A percentile compares a stretch with the other conserved stretches of the same genome.
Conservation (phyloP, 2,888 invertebrate genomes). For the Oasisia sp. region DNA sequence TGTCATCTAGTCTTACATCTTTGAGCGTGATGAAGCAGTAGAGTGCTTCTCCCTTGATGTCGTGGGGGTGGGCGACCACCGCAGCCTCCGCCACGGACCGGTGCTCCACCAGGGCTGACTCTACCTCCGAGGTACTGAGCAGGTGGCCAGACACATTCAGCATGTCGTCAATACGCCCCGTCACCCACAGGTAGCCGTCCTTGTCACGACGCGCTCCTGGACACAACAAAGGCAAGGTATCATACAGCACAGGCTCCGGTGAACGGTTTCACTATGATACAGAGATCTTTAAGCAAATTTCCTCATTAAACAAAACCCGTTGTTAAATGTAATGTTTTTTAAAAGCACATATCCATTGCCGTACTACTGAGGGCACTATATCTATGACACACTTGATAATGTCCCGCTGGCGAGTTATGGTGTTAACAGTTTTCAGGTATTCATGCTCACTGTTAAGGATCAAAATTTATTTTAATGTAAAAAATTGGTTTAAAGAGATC, state of each 20-base stretch:
- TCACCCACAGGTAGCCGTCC: slow-evolving; percentile 96
- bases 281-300: too few species aligned
- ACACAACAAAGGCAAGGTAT: background rate
- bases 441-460: too few species aligned
- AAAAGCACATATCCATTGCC: too few species aligned
- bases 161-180: slow-evolving; percentile 98
- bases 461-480: too few species aligned
- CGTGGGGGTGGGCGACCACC: slow-evolving; percentile 93
- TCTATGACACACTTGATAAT: too few species aligned
- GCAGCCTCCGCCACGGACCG: slow-evolving; percentile 88
- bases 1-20: slow-evolving; percentile 68
- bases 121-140: slow-evolving; percentile 92
- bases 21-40: slow-evolving; percentile 97
- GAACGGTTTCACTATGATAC: too few species aligned
- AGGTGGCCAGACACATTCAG: slow-evolving; percentile 97
- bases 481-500: too few species aligned
- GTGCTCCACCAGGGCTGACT: slow-evolving; percentile 69
- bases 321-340: too few species aligned
- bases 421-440: too few species aligned
- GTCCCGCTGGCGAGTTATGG: too few species aligned
- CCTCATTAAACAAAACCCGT: too few species aligned
- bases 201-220: slow-evolving; percentile 88
- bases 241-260: background rate
- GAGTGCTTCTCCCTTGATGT: slow-evolving; percentile 94
- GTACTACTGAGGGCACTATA: too few species aligned